These are phyloP conservation scores for Panzeria rudis DNA, from an alignment of 2,888 invertebrate genomes.

Conservation along the genomic window DNA sequence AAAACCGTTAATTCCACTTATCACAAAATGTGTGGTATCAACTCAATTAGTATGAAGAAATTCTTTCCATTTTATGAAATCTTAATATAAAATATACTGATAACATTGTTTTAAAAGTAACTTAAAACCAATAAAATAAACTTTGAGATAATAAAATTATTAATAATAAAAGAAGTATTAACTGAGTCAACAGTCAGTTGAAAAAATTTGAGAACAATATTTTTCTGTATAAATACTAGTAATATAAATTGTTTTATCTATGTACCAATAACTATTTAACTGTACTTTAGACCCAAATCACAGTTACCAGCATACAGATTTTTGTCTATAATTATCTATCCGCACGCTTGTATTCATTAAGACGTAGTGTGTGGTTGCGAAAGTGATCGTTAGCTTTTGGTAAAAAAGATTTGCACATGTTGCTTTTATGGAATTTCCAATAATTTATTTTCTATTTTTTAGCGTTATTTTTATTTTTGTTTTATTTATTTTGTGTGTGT, in stretches of 20 bases:
- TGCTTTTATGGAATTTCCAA: slow-evolving; percentile 59
- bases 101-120: too few species aligned
- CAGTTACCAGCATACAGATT: background rate
- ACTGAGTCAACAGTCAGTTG: too few species aligned
- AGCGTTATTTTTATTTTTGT: background rate
- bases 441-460: slow-evolving; percentile 39
- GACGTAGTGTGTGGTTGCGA: slow-evolving; percentile 45
- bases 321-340: slow-evolving; percentile 10
- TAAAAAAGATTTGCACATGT: slow-evolving; percentile 56
- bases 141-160: too few species aligned
- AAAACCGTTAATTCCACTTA: too few species aligned
- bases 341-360: slow-evolving; percentile 25
- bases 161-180: too few species aligned
- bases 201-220: too few species aligned
- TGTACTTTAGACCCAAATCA: background rate
- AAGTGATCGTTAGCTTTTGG: slow-evolving; percentile 47
- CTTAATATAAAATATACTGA: too few species aligned
- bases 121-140: too few species aligned
- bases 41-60: too few species aligned
- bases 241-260: background rate
- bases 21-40: too few species aligned
- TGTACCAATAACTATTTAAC: background rate
- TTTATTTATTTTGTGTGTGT: background rate
- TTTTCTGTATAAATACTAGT: too few species aligned
- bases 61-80: too few species aligned